phyloP scores from a whole-genome alignment of 2,797 vertebrate genomes.

The Tachyglossus aculeatus region DNA sequence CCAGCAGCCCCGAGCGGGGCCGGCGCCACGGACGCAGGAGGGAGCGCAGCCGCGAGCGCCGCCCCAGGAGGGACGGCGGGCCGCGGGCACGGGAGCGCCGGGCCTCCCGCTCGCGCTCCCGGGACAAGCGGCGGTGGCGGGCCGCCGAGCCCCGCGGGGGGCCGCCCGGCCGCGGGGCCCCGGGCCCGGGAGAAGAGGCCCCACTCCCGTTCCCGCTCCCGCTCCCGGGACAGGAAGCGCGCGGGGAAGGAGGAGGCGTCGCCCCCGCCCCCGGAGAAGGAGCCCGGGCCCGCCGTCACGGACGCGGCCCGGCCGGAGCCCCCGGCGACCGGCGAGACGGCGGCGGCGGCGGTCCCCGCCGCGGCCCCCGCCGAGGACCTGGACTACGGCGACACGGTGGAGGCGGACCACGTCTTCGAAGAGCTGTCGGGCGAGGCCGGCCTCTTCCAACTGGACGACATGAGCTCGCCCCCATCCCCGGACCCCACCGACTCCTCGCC shows the following conservation, averaged over 20 bases:
- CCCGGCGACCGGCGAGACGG: fast-evolving
- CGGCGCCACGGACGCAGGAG: constrained; percentile 66
- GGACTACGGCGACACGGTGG: constrained; percentile 55
- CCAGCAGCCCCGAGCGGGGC: constrained; percentile 79
- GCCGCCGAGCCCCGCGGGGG: constrained; percentile 45
- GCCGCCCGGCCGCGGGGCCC: constrained; percentile 53
- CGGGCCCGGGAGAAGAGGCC: constrained; percentile 68
- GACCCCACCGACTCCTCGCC: constrained; percentile 59
- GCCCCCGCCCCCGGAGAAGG: neutral
- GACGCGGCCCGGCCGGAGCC: neutral
- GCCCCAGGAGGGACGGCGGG: constrained; percentile 63
- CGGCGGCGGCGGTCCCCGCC: neutral
- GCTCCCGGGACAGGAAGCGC: constrained; percentile 11
- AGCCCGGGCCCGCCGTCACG: neutral
- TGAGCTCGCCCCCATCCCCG: constrained; percentile 48
- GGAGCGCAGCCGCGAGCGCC: constrained; percentile 65
- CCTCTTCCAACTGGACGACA: constrained; percentile 45
- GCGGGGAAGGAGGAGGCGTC: too few relatives aligned
- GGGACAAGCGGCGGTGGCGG: constrained; percentile 78
- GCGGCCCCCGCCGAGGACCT: constrained; percentile 2
- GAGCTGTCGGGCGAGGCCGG: constrained; percentile 39
- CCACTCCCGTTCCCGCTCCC: constrained; percentile 55
- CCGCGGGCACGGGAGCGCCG: constrained; percentile 68
- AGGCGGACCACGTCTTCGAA: constrained; percentile 51
- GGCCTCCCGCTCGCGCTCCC: constrained; percentile 78